phyloP scores from a whole-genome alignment of 2,113 vertebrate genomes.

The Mirza zaza region DNA sequence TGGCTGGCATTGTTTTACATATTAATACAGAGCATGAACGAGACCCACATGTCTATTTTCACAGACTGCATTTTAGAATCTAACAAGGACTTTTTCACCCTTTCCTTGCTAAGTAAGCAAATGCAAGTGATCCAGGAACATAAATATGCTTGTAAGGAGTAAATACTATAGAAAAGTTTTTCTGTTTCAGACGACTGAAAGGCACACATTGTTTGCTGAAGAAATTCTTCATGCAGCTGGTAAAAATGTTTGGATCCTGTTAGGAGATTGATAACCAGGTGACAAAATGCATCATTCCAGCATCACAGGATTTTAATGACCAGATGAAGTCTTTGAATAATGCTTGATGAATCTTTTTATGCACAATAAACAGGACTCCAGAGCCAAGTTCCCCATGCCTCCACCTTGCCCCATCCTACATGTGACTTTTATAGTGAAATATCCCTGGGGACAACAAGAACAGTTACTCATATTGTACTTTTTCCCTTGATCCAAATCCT shows the following conservation, averaged over 20 bases:
- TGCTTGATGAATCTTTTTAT: not conserved
- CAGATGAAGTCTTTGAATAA: not conserved
- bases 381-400: not conserved
- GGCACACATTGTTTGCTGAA: not conserved
- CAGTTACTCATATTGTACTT: not conserved
- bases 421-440: not conserved
- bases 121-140: not conserved
- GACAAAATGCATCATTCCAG: not conserved
- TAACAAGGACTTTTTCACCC: not conserved
- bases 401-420: not conserved
- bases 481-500: not conserved
- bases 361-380: not conserved
- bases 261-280: not conserved
- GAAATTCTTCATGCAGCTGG: not conserved
- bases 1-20: not conserved
- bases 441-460: not conserved
- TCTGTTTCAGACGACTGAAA: not conserved
- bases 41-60: not conserved
- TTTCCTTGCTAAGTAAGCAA: not conserved
- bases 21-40: not conserved
- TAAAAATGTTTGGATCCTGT: not conserved
- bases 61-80: not conserved
- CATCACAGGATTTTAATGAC: not conserved
- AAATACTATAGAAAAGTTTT: not conserved
- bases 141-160: not conserved